Conservation (phyloP, 2,113 vertebrate genomes). For the Rattus norvegicus region DNA sequence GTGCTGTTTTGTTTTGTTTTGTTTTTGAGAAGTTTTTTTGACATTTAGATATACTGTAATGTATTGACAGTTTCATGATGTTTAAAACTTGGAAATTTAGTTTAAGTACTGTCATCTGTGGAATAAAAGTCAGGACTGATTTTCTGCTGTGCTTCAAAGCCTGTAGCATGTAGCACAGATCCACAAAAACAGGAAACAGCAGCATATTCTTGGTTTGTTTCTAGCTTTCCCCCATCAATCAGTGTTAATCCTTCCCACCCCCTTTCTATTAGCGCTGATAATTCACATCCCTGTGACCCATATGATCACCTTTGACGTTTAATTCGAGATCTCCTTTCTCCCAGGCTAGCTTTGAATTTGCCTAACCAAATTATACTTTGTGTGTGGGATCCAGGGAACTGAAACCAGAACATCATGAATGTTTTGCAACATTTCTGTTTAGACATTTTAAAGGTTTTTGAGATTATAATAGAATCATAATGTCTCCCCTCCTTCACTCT, state of each 20-base stretch:
- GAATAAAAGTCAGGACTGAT: accelerated
- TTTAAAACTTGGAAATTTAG: not conserved
- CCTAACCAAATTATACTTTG: not conserved
- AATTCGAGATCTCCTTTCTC: not conserved
- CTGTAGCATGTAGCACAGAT: too few species aligned
- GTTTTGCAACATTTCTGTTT: not conserved
- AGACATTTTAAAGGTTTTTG: not conserved
- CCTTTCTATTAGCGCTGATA: not conserved
- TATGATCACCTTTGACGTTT: not conserved
- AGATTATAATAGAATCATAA: not conserved
- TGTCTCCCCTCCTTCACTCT: not conserved
- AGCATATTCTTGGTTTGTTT: not conserved
- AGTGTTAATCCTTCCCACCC: not conserved
- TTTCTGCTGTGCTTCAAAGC: not conserved
- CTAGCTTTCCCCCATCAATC: not conserved
- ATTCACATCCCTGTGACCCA: not conserved
- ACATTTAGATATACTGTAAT: not conserved
- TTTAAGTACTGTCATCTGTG: not conserved
- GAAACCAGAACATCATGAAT: not conserved
- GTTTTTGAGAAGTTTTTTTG: not conserved
- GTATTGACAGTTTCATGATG: not conserved
- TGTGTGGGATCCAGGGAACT: not conserved
- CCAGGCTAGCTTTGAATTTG: not conserved
- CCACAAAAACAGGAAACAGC: not conserved
- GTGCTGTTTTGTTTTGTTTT: too few species aligned